Conservation (phyloP, 2,888 invertebrate genomes). For the Tyria jacobaeae region DNA sequence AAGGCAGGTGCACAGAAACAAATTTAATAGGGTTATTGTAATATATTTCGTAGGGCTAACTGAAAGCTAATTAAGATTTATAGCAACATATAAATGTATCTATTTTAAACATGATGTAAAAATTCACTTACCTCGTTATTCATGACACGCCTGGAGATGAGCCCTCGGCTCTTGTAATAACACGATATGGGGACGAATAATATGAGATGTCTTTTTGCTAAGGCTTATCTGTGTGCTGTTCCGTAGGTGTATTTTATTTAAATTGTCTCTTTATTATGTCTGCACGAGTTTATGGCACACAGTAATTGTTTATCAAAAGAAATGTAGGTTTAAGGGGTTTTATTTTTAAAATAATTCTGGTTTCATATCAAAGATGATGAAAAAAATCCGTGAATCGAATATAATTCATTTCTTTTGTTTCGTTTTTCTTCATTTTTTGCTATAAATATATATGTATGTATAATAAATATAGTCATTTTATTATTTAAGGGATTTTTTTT, state of each 20-base stretch:
- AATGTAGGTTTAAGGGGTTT: neutral
- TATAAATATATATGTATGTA: no score
- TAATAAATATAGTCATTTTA: neutral
- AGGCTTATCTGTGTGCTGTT: conserved; percentile 54
- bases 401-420: neutral
- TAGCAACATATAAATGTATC: no score
- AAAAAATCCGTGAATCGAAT: neutral
- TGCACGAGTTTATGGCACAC: conserved; percentile 8
- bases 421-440: no score
- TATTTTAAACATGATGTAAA: conserved; percentile 14
- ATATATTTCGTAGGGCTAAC: no score
- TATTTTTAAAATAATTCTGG: neutral
- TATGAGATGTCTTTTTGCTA: conserved; percentile 70
- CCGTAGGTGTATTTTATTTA: conserved; percentile 60
- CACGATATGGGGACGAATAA: conserved; percentile 72
- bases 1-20: no score
- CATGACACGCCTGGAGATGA: conserved; percentile 39
- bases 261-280: conserved; percentile 50
- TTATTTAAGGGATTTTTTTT: neutral
- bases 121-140: conserved; percentile 47
- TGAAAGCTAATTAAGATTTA: no score
- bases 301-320: neutral
- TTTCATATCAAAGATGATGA: neutral
- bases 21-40: no score
- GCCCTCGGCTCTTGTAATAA: conserved; percentile 70